A percentile compares a stretch with the other conserved stretches of the same genome.
These are phyloP conservation scores for Lithophane socia DNA, from an alignment of 2,888 invertebrate species.

Conservation along the genomic window DNA sequence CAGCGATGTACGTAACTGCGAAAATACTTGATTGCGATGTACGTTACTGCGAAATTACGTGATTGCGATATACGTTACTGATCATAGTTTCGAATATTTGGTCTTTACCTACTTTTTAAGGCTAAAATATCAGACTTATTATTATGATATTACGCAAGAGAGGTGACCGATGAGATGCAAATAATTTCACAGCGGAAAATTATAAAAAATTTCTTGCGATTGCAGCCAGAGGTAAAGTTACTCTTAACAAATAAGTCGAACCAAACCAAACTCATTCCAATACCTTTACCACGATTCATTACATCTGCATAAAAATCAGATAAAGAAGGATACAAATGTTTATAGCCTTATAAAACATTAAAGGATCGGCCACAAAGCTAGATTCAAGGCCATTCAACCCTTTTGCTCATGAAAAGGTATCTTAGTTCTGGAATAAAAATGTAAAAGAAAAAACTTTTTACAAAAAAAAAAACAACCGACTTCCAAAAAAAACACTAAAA, in stretches of 20 bases:
- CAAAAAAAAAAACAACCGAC: too few relatives aligned
- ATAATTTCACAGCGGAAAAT: too few relatives aligned
- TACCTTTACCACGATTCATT: conserved; percentile 28
- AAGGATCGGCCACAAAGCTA: conserved; percentile 27
- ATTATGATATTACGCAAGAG: neutral
- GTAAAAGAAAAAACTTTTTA: too few relatives aligned
- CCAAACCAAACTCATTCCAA: neutral
- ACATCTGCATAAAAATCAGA: conserved; percentile 48
- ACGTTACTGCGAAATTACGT: too few relatives aligned
- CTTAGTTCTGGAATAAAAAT: conserved; percentile 31
- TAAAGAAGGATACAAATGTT: conserved; percentile 37
- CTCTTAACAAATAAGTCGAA: conserved; percentile 8
- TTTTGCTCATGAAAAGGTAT: conserved; percentile 27
- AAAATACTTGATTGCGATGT: too few relatives aligned
- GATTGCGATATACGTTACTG: too few relatives aligned
- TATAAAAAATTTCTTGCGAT: neutral
- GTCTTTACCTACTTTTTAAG: neutral
- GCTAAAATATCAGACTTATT: neutral
- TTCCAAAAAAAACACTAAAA: too few relatives aligned
- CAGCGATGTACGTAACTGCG: too few relatives aligned
- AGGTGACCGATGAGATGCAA: neutral
- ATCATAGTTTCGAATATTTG: neutral
- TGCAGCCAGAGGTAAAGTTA: neutral
- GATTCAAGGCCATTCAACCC: conserved; percentile 42
- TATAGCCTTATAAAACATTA: conserved; percentile 36